Base-by-base conservation (phyloP, 2,888 invertebrate species). In the Drosophila ustulata region DNA sequence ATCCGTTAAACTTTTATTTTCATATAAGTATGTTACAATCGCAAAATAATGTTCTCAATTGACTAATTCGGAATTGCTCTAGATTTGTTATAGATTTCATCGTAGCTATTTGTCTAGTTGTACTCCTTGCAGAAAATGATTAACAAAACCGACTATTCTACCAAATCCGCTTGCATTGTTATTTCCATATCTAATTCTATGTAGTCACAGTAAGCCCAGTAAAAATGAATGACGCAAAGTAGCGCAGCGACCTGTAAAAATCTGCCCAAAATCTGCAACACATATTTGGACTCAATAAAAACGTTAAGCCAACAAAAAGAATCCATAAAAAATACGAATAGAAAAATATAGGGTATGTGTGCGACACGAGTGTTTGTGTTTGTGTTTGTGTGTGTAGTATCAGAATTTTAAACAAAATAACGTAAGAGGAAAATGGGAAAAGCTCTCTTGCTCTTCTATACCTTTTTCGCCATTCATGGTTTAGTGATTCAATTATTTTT, bases 401-500 rank as follows among this genome's bases (percentile, higher is more conserved):
- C 39, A 45, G 58, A 65, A 63, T 69, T 41, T 50, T 34, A 62
- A 69, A 56, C 28, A 56, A 77, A 72, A 78, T 80, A 85, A 66
- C 78, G 62, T 52, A n/a, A 72, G 55, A 65, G 63, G 39, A 32
- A 68, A 61, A 66, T 57, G 62, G 53, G 46, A 57, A 77, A 51
- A 41, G 26, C 57, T 37, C 8, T n/a, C 43, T 55, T 43, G 18
- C n/a, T 46, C 7, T 13, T 37, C 26, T 34, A 3, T 66, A 45
- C 57, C 47, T 75, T 71, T 67, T 69, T 61, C 7, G 47, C 49
- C 67, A 56, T 69, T 77, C 70, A 70, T 70, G 81, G 85, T 78
- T 86, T 83, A 85, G 83, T 88, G 86, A 85, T 85, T 85, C 86
- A 85, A 88, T 88, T 85, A 88, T 88, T 85, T 88, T 85, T 88